These are phyloP conservation scores for Chrysomela aeneicollis DNA, from an alignment of 2,888 invertebrate species.

Conservation along the genomic window DNA sequence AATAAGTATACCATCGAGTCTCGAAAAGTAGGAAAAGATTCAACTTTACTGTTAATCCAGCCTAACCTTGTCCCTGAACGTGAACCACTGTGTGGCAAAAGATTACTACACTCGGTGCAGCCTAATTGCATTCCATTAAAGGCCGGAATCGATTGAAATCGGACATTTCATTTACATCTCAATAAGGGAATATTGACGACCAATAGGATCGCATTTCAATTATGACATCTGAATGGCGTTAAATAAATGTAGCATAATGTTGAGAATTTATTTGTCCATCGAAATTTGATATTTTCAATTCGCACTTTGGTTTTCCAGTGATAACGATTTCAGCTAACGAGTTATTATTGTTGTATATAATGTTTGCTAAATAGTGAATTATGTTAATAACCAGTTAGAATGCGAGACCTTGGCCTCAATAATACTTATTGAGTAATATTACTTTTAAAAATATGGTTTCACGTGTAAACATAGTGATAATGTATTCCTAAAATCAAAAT, in stretches of 20 bases:
- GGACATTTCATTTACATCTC: conserved; percentile 15
- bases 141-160: conserved; percentile 16
- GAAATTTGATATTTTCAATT: not conserved
- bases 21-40: conserved; percentile 20
- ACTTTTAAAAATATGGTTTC: not conserved
- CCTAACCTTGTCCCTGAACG: conserved; percentile 21
- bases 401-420: not conserved
- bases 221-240: conserved; percentile 7
- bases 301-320: not conserved
- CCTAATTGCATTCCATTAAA: conserved; percentile 10
- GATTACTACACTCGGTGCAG: conserved; percentile 1
- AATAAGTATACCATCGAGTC: not conserved
- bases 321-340: not conserved
- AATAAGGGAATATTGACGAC: conserved; percentile 15
- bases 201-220: conserved; percentile 6
- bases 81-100: conserved; percentile 16
- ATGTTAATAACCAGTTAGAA: not conserved
- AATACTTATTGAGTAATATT: not conserved
- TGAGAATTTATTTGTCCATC: not conserved
- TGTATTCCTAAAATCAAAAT: too few species aligned
- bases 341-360: not conserved
- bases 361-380: not conserved
- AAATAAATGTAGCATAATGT: not conserved
- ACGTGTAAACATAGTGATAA: not conserved
- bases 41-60: conserved; percentile 7